phyloP scores from a whole-genome alignment of 2,113 vertebrate species.

The Reinhardtius hippoglossoides region DNA sequence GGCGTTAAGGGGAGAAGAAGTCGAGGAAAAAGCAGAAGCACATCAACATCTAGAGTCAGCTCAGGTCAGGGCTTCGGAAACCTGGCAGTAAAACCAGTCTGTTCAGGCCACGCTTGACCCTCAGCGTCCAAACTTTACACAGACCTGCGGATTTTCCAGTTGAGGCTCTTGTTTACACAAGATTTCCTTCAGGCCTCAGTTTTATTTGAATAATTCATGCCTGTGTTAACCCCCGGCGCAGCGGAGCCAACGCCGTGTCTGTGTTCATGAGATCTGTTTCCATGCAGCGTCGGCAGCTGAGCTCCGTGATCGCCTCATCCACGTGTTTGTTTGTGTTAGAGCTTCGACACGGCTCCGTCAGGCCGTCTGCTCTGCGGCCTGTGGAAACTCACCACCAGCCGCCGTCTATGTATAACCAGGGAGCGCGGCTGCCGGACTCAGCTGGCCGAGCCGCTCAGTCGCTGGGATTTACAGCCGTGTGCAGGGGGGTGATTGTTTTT shows the following conservation, averaged over 20 bases:
- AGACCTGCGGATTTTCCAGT: no score
- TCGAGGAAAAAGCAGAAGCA: no score
- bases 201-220: background rate
- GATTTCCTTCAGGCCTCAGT: no score
- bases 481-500: constrained; percentile 30
- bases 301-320: background rate
- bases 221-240: background rate
- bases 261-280: constrained; percentile 1
- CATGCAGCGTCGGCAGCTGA: constrained; percentile 34
- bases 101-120: no score
- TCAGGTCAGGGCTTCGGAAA: no score
- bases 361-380: constrained; percentile 34
- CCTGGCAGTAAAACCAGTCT: no score
- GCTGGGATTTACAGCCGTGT: constrained; percentile 16
- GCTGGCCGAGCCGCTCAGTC: background rate
- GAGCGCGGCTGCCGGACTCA: constrained; percentile 3
- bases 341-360: constrained; percentile 45
- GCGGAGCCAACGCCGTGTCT: background rate
- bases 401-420: constrained; percentile 19
- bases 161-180: no score
- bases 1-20: no score
- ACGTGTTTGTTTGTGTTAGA: constrained; percentile 22
- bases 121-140: no score
- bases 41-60: no score
- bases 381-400: constrained; percentile 21